Conservation (phyloP, 2,797 vertebrate genomes). For the Smutsia temminckii region DNA sequence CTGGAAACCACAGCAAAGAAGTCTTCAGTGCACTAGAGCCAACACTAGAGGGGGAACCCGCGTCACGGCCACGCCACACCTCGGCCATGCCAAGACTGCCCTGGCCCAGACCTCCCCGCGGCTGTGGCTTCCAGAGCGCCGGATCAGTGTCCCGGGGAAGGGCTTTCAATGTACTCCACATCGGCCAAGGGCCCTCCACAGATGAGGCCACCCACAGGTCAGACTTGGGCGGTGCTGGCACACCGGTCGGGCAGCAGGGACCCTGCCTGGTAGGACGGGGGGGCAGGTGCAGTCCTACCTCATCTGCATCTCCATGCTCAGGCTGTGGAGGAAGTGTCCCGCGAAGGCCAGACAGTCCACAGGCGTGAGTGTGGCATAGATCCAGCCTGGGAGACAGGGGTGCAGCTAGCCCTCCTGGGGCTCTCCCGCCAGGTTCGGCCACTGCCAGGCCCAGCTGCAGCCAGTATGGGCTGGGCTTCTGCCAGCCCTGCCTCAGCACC, state of each 20-base stretch:
- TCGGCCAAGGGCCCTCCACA: background rate
- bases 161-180: background rate
- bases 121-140: too few species aligned
- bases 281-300: slow-evolving; percentile 85
- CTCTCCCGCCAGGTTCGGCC: accelerated
- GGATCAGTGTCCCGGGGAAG: background rate
- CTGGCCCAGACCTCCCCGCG: background rate
- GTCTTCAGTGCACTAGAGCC: background rate
- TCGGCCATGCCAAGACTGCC: background rate
- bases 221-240: too few species aligned
- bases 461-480: background rate
- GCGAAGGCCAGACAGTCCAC: slow-evolving; percentile 98
- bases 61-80: background rate
- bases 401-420: background rate
- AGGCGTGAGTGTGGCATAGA: slow-evolving; percentile 97
- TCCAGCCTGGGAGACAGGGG: slow-evolving; percentile 90
- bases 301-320: slow-evolving; percentile 99
- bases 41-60: background rate
- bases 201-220: too few species aligned
- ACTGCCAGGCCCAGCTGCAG: background rate
- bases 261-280: background rate
- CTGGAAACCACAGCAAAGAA: slow-evolving; percentile 86
- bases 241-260: background rate
- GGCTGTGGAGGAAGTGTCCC: slow-evolving; percentile 97
- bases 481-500: background rate